Base-by-base conservation (phyloP, 1,140 invertebrate species). In the Copidosoma floridanum region DNA sequence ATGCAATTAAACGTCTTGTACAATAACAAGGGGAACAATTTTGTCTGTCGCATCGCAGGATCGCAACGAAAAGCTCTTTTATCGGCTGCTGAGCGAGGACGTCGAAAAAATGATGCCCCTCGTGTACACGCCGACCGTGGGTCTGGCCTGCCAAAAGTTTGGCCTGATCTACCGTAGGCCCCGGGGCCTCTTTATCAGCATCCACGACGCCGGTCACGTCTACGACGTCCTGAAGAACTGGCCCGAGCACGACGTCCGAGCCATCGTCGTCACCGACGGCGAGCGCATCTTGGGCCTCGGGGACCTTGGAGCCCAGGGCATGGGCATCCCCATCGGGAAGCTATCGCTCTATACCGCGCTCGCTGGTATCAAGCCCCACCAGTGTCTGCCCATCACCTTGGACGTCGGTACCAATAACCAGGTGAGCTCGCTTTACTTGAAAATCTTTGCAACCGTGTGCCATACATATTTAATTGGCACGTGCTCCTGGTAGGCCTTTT, bases 351-450 rank as follows among this genome's bases (percentile, higher is more conserved):
- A 97, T 80, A 95, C 95, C 7, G 93, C 94, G 0, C 81, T 95
- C 27, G 94, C 92, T 44, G 93, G 94, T 46, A 93, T 98, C 57
- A 91, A 94, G 70, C 95, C 95, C 0, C 85, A 92, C 61, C 88
- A 90, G 71, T 95, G 91, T 68, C 79, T 98, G 41, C 93, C 95
- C 1, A 88, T 98, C 53, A 87, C 90, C 1, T 77, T 98, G 3
- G 95, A 98, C 73, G 93, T 96, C 32, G 96, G 96, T 40, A 97
- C 95, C 0, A 94, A 98, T 76, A 97, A 87, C 24, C 83, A 94
- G 81, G 82, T 85, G 57, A 61, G 50, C 12, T 32, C 6, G 29
- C 12, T 32, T 8, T 32, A 12, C 12, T 12, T 32, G n/a, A n/a
- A 12, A 32, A 32, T 32, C 12, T 32, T 6, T 12, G 29, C 6